Percentiles rank a stretch among this genome's conserved stretches.
These are phyloP conservation scores for Glandiceps talaboti DNA, from an alignment of 53 echinoderm and acorn worm species.

Conservation along the genomic window DNA sequence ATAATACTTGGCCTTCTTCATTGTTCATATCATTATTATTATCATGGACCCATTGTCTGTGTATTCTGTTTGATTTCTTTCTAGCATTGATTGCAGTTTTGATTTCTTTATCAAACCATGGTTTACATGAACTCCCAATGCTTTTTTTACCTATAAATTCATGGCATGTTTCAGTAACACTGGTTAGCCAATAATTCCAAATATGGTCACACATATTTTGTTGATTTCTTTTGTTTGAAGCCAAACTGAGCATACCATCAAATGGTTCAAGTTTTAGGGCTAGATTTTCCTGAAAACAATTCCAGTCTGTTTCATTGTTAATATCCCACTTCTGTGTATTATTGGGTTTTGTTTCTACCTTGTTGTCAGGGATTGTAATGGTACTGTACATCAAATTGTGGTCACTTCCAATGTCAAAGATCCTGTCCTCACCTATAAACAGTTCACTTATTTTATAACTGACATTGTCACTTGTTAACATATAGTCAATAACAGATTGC, in stretches of 20 bases:
- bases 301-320: not conserved
- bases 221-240: not conserved
- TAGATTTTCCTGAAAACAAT: not conserved
- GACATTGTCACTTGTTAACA: not conserved
- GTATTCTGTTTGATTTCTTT: not conserved
- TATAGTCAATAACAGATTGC: not conserved
- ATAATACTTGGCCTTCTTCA: not conserved
- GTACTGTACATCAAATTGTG: not conserved
- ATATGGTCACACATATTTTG: not conserved
- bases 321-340: not conserved
- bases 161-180: not conserved
- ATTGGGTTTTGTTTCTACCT: not conserved
- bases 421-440: not conserved
- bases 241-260: not conserved
- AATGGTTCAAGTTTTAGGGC: not conserved
- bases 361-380: not conserved
- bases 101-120: not conserved
- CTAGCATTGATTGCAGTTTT: not conserved
- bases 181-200: not conserved
- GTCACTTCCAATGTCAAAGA: not conserved
- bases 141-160: not conserved
- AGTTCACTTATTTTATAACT: not conserved
- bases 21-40: not conserved
- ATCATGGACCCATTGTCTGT: not conserved
- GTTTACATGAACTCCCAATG: not conserved